phyloP scores from a whole-genome alignment of 1,140 invertebrate genomes.

The Stegodyphus mimosarum region DNA sequence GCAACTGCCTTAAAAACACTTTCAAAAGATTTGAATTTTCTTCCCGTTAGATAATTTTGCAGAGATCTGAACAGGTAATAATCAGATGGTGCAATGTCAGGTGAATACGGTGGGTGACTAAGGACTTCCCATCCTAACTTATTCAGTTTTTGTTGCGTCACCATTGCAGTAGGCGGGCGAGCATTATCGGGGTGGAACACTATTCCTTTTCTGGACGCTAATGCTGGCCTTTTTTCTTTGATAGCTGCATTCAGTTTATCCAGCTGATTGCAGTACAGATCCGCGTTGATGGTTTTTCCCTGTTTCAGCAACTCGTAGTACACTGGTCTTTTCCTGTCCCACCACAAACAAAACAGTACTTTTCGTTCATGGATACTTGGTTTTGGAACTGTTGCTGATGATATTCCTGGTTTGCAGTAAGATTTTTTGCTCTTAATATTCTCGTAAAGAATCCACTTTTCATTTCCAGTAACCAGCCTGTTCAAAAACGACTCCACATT shows the following conservation, averaged over 20 bases:
- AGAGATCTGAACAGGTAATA: slow-evolving; percentile 17
- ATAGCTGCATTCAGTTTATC: slow-evolving; percentile 51
- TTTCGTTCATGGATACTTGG: background rate
- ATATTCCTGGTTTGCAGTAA: too few relatives aligned
- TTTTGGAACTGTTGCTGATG: slow-evolving; percentile 2
- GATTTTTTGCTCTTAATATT: too few relatives aligned
- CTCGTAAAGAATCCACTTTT: too few relatives aligned
- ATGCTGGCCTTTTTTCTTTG: slow-evolving; percentile 45
- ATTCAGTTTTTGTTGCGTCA: slow-evolving; percentile 20
- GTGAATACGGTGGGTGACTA: slow-evolving; percentile 10
- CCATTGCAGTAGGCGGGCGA: slow-evolving; percentile 25
- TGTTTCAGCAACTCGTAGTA: slow-evolving; percentile 22
- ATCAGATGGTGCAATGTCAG: slow-evolving; percentile 11
- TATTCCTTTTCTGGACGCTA: slow-evolving; percentile 37
- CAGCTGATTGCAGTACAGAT: slow-evolving; percentile 35
- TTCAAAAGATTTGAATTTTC: too few relatives aligned
- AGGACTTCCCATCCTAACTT: slow-evolving; percentile 1
- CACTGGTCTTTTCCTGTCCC: slow-evolving; percentile 4
- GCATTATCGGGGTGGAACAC: slow-evolving; percentile 37
- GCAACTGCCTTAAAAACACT: too few relatives aligned
- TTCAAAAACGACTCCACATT: too few relatives aligned
- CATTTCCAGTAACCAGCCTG: too few relatives aligned
- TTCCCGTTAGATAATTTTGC: slow-evolving; percentile 12
- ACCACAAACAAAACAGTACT: slow-evolving; percentile 5
- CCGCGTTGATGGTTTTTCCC: slow-evolving; percentile 36